Base-by-base conservation (phyloP, 2,797 vertebrate species). In the Micromesistius poutassou region DNA sequence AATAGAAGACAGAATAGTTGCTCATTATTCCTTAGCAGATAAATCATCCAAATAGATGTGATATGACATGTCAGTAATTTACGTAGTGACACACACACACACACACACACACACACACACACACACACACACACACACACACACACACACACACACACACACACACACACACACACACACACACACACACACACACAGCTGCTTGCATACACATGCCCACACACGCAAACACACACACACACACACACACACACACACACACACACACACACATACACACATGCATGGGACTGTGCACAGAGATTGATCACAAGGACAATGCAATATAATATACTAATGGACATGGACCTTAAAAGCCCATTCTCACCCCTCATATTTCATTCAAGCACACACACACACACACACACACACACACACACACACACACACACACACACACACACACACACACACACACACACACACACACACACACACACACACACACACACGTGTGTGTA, bases 251-350 rank as follows among this genome's bases (percentile, higher is more conserved):
- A 16, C 46, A 19, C 46, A 22, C 46, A 19, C 12, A 50, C 46
- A 50, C 46, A 50, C 46, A 50, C 38, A 50, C 46, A 50, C 46
- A 50, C 3, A 5, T 14, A 50, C 16, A 50, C 46, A 50, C 46
- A 22, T 3, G 19, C 46, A 22, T n/a, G 4, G 16, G 0, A 55
- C 66, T 0, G n/a, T 68, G 66, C 36, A 19, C 28, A 71, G 74
- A 68, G 14, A 80, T 8, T 71, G 82, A 25, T 76, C 83, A 87
- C 74, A 30, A 68, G 78, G 74, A 82, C 78, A 74, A 38, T 77
- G 81, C 68, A 13, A 72, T 73, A 40, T 83, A 88, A 90, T 88
- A 88, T 42, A 77, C 77, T 87, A 88, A 88, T 88, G 89, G 88
- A 87, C 36, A 82, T 81, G 36, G 68, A 76, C 76, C 76, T 78